Percentiles rank a stretch among this genome's conserved stretches.
Evolutionary conservation across 1,140 invertebrate species (phyloP).

Genomic region (Magallana gigas): DNA sequence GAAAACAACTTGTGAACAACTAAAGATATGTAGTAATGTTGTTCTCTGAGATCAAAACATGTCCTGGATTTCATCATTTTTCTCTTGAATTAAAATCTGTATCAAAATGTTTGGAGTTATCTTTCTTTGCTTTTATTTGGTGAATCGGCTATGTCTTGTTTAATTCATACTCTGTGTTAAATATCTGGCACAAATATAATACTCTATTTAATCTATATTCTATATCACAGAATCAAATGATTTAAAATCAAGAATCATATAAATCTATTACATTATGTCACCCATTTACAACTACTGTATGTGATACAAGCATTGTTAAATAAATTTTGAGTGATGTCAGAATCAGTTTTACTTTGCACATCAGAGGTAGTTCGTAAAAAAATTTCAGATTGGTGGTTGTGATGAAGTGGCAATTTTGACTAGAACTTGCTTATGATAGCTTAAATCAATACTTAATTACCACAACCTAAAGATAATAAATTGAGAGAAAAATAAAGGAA

Average conservation of each 20-base stretch:
- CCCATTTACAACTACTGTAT: too few relatives aligned
- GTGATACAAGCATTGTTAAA: neutral
- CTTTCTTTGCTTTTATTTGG: too few relatives aligned
- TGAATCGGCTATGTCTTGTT: too few relatives aligned
- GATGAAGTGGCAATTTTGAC: constrained; percentile 29
- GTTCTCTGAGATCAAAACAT: constrained; percentile 23
- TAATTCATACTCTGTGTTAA: too few relatives aligned
- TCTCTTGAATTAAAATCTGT: too few relatives aligned
- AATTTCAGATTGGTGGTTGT: neutral
- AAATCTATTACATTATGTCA: neutral
- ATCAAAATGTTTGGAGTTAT: too few relatives aligned
- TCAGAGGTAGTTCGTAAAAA: neutral
- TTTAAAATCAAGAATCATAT: neutral
- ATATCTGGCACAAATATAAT: too few relatives aligned
- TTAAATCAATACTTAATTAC: constrained; percentile 32
- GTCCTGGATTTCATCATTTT: neutral
- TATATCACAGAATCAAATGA: neutral
- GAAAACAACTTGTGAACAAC: neutral
- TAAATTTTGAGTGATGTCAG: neutral
- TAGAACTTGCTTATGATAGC: constrained; percentile 22
- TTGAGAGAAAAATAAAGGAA: neutral
- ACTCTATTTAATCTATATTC: neutral
- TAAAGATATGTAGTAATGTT: neutral
- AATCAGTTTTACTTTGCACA: constrained; percentile 3
- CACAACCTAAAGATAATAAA: neutral